A percentile compares a stretch with the other conserved stretches of the same genome.
Conservation (phyloP, 2,113 vertebrate genomes). For the Taxidea taxus region DNA sequence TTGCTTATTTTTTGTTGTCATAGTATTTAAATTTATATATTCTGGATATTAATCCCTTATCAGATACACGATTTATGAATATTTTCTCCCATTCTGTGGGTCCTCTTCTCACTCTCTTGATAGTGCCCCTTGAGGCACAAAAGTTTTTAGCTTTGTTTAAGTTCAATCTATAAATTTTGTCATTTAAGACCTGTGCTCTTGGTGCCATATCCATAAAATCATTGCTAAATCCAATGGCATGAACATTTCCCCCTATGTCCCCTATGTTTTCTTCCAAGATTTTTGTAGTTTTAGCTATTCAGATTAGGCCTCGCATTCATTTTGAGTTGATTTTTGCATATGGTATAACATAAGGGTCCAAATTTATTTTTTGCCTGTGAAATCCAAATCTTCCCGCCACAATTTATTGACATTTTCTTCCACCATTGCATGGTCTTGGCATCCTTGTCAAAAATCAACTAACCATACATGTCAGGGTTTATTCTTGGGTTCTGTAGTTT, state of each 20-base stretch:
- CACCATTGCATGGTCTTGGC: neutral
- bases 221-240: neutral
- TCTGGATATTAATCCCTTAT: neutral
- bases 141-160: neutral
- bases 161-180: neutral
- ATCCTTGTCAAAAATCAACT: neutral
- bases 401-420: neutral
- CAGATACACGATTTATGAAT: neutral
- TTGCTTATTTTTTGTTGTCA: neutral
- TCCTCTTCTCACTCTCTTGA: neutral
- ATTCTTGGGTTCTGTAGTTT: neutral
- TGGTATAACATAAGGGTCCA: neutral
- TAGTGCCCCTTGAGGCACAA: neutral
- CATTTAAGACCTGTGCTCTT: neutral
- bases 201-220: neutral
- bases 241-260: neutral
- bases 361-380: neutral
- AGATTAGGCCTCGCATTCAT: neutral
- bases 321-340: neutral
- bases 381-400: neutral
- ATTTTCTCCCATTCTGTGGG: neutral
- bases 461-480: neutral
- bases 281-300: neutral
- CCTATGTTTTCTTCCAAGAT: neutral
- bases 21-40: neutral